These are phyloP conservation scores for Plutomurus gul DNA, from an alignment of 1,140 invertebrate species.

Conservation along the genomic window DNA sequence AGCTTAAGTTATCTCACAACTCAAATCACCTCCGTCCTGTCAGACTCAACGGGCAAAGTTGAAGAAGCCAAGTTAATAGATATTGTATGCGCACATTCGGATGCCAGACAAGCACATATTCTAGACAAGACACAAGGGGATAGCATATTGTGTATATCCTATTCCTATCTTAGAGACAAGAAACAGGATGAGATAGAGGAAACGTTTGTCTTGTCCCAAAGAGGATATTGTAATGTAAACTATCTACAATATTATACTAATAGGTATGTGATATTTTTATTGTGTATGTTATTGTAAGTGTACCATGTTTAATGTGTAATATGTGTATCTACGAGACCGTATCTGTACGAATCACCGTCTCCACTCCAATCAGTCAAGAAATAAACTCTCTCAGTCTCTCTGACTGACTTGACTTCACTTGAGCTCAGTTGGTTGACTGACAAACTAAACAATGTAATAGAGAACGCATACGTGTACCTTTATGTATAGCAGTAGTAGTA, in stretches of 20 bases:
- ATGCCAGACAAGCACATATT: background rate
- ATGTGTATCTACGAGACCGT: background rate
- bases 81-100: slow-evolving; percentile 7
- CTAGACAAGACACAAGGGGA: background rate
- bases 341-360: background rate
- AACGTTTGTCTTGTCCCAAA: background rate
- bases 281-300: no score
- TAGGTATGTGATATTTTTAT: no score
- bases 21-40: slow-evolving; percentile 28
- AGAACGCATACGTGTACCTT: no score
- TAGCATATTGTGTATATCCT: background rate
- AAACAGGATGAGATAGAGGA: slow-evolving; percentile 24
- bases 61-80: slow-evolving; percentile 20
- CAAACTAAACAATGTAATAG: slow-evolving; percentile 19
- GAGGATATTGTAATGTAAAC: background rate
- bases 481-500: no score
- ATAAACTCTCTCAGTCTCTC: no score
- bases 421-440: background rate
- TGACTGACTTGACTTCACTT: background rate
- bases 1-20: slow-evolving; percentile 21
- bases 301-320: background rate
- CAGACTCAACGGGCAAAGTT: slow-evolving; percentile 7
- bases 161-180: background rate
- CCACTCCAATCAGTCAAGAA: no score
- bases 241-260: background rate